Evolutionary conservation across 2,113 vertebrate genomes (phyloP), one percentile per base, ranked within the genome.

Genomic region (Picathartes gymnocephalus): DNA sequence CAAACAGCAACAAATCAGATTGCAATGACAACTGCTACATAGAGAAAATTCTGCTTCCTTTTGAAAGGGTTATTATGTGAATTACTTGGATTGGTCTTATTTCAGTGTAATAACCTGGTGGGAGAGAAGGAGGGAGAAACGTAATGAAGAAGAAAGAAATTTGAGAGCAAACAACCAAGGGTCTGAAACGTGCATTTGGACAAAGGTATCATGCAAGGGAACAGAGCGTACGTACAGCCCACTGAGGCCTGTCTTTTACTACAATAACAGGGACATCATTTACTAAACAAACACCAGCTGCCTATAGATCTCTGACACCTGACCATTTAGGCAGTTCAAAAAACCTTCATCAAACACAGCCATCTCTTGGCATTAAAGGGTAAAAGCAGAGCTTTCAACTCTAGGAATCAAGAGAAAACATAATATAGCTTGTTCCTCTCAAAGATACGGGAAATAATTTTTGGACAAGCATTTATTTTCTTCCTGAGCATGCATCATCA

Each of bases 251-350:
- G 70, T 81, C 85, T 96, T 94, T 82, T 94, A 85, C 88, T 83
- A 50, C 81, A 93, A 69, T 62, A 97, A 94, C 70, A 93, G 66
- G 87, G 60, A 90, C 88, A 94, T 92, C 39, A 68, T 84, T 97
- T 97, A 95, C 90, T 93, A 95, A 96, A 91, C 64, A 95, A 97
- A 96, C 82, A 94, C 73, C 77, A 96, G 90, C 92, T 95, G 83
- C 82, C 81, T 88, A 70, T 45, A 92, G 51, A 84, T 96, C 77
- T 88, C 64, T 62, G 88, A 96, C 64, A 93, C 54, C 70, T 83
- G 86, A 94, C 45, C 51, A 64, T 84, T 96, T 93, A 93, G 51
- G 44, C 8, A 1, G 85, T 89, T 94, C 81, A 95, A 53, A 76
- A 87, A 92, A 62, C 58, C 64, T 92, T 92, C 72, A 91, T 94